Evolutionary conservation across 2,888 invertebrate species (phyloP).

Genomic region (Leptopilina syphax): DNA sequence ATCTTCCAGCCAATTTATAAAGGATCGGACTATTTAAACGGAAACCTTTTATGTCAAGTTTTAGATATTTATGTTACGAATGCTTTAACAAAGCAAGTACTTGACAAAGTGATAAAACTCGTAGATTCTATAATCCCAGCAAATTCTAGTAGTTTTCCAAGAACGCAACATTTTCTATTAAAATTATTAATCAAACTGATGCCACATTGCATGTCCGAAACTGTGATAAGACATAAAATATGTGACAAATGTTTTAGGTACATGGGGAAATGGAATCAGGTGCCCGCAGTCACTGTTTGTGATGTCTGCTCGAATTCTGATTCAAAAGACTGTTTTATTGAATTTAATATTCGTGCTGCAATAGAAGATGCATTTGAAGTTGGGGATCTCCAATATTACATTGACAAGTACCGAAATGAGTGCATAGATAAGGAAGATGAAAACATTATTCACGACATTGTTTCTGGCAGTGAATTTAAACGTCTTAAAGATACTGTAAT

Average conservation of each 20-base stretch:
- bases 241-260: background rate
- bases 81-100: background rate
- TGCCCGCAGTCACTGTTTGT: background rate
- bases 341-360: background rate
- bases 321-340: background rate
- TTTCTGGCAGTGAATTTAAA: slow-evolving; percentile 1
- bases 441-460: background rate
- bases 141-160: background rate
- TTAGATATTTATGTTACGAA: slow-evolving; percentile 7
- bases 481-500: slow-evolving; percentile 1
- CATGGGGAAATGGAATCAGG: background rate
- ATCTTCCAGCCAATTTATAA: background rate
- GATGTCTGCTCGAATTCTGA: background rate
- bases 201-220: background rate
- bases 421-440: background rate
- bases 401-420: background rate
- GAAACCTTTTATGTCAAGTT: background rate
- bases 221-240: background rate
- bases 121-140: background rate
- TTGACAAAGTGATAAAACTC: background rate
- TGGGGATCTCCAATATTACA: background rate
- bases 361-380: background rate
- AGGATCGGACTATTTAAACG: background rate
- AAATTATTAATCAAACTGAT: background rate
- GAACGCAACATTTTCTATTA: background rate